Base-by-base conservation (phyloP, 2,888 invertebrate genomes). In the Ditylenchus weischeri region DNA sequence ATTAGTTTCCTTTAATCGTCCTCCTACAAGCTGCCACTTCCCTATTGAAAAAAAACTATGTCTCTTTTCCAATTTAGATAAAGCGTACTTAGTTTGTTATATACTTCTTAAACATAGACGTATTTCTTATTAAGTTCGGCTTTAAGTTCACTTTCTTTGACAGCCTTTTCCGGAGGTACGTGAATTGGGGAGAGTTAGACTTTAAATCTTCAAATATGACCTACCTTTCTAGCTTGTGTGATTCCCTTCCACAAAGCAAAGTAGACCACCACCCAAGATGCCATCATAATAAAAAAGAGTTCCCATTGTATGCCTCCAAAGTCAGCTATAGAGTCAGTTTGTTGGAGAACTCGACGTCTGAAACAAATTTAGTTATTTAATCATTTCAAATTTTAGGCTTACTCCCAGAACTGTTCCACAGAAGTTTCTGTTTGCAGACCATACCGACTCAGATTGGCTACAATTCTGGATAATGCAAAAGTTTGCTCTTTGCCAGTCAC, bases 361-460 rank as follows among this genome's bases (percentile, higher is more conserved):
- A 69, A 74, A 62, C 49, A 0, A 54, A n/a, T 21, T 49, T n/a
- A 66, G 15, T 4, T 49, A n/a, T 38, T n/a, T 68, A 21, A 23
- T 19, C 50, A 66, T 19, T 51, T 68, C n/a, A 11, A 15, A n/a
- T 10, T 62, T 0, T 29, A 10, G 47, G 64, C 78, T 74, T 49
- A 79, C 82, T 83, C 83, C 83, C 83, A 83, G 72, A 77, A 83
- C 68, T 83, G 83, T 65, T 83, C 83, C 3, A 83, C 83, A 7
- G 83, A 78, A 10, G 79, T 81, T 64, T 83, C 76, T 0, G 79
- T 77, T 21, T 68, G 69, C 1, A 57, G 38, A 0, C 76, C 76
- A 38, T 65, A 54, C 3, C 54, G 50, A 0, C 70, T 59, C 10
- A 74, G 50, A 29, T 73, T 70, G 11, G 51, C 58, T 19, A 69